Base-by-base conservation (phyloP, 2,113 vertebrate genomes). In the Hippopotamus amphibius region DNA sequence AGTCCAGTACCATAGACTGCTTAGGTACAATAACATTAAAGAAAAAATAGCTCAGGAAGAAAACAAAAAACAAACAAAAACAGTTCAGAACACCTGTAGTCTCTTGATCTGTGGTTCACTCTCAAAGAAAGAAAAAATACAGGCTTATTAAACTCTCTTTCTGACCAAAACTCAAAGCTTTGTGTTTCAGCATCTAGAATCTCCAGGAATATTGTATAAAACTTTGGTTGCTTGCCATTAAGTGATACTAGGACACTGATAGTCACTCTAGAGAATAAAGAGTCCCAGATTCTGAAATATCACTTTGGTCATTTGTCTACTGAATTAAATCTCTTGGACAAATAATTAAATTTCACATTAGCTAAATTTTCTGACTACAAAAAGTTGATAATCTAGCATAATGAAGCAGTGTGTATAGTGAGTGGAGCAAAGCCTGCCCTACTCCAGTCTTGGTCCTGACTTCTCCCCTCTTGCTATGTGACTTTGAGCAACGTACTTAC, bases 31-130 rank as follows among this genome's bases (percentile, higher is more conserved):
- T 76, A 30, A 48, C 48, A 93, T 11, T 68, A 16, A 76, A 48
- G 11, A 90, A 92, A 53, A 86, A 61, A 61, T 41, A 55, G 4
- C 16, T 80, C 41, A 68, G 57, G 10, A 30, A 76, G 17, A 26
- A 76, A 74, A 46, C 22, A 83, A 30, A 19, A 30, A 76, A 30
- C 26, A 76, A 74, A 46, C 22, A 83, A 30, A 74, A 72, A 65
- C 24, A 61, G 3, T 15, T 72, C n/a, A 55, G 48, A 93, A 77
- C 41, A 53, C 28, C 24, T 17, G 17, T 46, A 55, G 63, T 69
- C 63, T 90, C n/a, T 95, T 63, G 43, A 65, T 66, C 15, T 89
- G 50, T 84, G 50, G 92, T 77, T 86, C 33, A 83, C 33, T 72
- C 16, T 61, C 37, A 65, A 33, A 93, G 2, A 7, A 50, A 19